phyloP scores from a whole-genome alignment of 2,113 vertebrate species.

The Acrocephalus kingi region DNA sequence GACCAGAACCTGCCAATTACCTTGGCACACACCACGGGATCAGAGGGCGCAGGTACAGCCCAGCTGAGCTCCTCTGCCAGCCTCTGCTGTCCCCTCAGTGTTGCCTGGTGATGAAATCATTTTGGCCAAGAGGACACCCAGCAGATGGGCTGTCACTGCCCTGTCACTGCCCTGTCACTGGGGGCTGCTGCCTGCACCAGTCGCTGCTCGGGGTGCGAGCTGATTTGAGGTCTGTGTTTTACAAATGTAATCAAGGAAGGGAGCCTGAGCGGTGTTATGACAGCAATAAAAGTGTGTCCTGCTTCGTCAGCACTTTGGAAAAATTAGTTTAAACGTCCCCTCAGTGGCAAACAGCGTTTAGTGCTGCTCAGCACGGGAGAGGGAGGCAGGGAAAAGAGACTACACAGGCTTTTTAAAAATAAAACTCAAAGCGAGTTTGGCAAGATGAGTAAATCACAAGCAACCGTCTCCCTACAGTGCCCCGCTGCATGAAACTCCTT shows the following conservation, averaged over 20 bases:
- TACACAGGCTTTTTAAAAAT: slow-evolving; percentile 47
- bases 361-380: background rate
- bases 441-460: slow-evolving; percentile 36
- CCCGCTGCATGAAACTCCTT: background rate
- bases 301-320: slow-evolving; percentile 57
- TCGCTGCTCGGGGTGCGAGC: background rate
- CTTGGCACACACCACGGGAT: background rate
- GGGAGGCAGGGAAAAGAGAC: background rate
- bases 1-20: background rate
- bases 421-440: slow-evolving; percentile 19
- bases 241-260: background rate
- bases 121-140: background rate
- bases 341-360: slow-evolving; percentile 25
- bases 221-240: background rate
- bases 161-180: background rate
- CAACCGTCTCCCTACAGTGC: background rate
- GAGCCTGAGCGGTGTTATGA: background rate
- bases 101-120: slow-evolving; percentile 17
- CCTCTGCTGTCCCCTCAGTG: background rate
- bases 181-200: background rate
- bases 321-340: slow-evolving; percentile 42
- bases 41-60: background rate
- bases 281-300: slow-evolving; percentile 24
- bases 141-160: slow-evolving; percentile 36
- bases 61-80: background rate